Evolutionary conservation across 2,113 vertebrate species (phyloP), one percentile per base, ranked within the genome.

Genomic region (Chitala chitala): DNA sequence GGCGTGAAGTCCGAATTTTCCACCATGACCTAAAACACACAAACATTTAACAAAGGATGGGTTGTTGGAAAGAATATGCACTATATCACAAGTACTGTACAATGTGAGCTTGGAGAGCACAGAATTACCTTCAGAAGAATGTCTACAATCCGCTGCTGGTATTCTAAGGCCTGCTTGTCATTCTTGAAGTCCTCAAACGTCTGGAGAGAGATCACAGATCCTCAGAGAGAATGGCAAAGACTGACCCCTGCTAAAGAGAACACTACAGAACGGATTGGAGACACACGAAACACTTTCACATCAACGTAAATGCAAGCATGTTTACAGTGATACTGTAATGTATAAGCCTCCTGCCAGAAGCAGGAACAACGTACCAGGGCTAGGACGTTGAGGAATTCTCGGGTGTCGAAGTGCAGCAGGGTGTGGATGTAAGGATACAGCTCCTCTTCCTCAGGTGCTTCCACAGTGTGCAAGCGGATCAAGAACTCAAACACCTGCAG

Each of bases 181-280:
- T 98, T 96, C 86, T 95, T 96, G 76, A 99, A 97, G 87, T 99
- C 96, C 87, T 98, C 96, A 88, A 98, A 98, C n/a, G 96, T 99
- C 97, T 99, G 82, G 22, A 36, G 84, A 82, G 75, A n/a, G 76
- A 48, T 80, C 53, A 54, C 4, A 29, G 69, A 72, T n/a, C n/a
- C n/a, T n/a, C n/a, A 50, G 9, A 26, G 22, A 66, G 38, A 38
- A 36, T 36, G 31, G 31, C 2, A 71, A 71, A 20, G n/a, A n/a
- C n/a, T n/a, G n/a, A n/a, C n/a, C n/a, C n/a, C n/a, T n/a, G n/a
- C n/a, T 76, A 72, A 6, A 20, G n/a, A 40, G n/a, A 26, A 70
- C 1, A 53, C 5, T 33, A 44, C n/a, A n/a, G n/a, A n/a, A n/a
- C n/a, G n/a, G n/a, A n/a, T n/a, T n/a, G n/a, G n/a, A n/a, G n/a